Evolutionary conservation across 2,113 vertebrate species (phyloP).

Genomic region (Erythrolamprus reginae): DNA sequence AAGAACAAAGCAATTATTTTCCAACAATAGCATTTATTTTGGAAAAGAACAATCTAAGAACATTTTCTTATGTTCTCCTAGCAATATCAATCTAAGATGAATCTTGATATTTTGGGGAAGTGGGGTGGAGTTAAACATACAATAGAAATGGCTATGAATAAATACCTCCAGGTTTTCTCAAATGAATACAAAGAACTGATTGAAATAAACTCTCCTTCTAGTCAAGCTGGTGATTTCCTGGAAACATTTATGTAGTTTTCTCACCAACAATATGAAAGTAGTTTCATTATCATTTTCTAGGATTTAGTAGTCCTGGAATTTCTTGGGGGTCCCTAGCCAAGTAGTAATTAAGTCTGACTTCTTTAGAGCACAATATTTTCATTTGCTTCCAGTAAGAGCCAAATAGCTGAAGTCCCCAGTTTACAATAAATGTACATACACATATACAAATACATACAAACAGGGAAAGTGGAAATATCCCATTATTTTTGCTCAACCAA

Average conservation of each 20-base stretch:
- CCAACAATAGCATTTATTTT: neutral
- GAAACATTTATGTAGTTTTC: neutral
- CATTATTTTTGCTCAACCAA: neutral
- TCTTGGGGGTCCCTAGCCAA: neutral
- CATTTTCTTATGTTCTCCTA: neutral
- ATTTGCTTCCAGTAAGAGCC: neutral
- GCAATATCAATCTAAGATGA: neutral
- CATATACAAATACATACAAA: neutral
- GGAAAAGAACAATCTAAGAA: neutral
- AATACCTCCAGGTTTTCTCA: neutral
- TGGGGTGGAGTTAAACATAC: neutral
- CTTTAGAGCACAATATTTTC: neutral
- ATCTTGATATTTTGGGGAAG: neutral
- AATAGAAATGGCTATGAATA: neutral
- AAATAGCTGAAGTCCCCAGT: neutral
- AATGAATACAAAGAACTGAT: neutral
- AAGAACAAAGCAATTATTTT: neutral
- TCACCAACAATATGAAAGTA: neutral
- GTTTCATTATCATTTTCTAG: neutral
- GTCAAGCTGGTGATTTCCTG: neutral
- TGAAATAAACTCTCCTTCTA: neutral
- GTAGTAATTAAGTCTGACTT: neutral
- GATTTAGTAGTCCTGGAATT: neutral
- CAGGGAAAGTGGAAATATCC: neutral
- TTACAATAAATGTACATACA: neutral